A percentile compares a stretch with the other conserved stretches of the same genome.
Evolutionary conservation across 2,797 vertebrate genomes (phyloP).

Genomic region (Ara ararauna): DNA sequence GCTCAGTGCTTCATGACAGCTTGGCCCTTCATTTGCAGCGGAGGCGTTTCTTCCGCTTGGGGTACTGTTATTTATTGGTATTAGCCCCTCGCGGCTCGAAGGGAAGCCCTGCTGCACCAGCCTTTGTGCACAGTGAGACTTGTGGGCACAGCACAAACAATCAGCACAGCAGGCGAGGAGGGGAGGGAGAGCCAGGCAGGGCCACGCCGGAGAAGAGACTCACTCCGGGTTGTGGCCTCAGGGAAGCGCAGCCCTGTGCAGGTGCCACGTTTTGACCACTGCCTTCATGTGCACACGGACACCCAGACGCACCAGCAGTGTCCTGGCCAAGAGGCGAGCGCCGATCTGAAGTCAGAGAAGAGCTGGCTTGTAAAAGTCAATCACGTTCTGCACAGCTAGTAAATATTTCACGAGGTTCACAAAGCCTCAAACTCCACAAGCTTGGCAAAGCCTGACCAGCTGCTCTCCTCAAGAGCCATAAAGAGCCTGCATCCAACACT

Average conservation of each 20-base stretch:
- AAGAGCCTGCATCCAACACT: not conserved
- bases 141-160: not conserved
- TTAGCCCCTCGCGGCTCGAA: not conserved
- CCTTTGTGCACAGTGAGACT: not conserved
- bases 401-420: not conserved
- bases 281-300: fast-evolving
- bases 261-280: not conserved
- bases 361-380: not conserved
- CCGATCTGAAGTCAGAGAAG: not conserved
- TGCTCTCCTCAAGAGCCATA: not conserved
- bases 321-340: not conserved
- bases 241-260: not conserved
- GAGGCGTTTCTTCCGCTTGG: not conserved
- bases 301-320: not conserved
- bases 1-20: not conserved
- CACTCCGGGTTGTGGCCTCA: not conserved
- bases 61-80: not conserved
- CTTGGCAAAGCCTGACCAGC: conserved; percentile 6
- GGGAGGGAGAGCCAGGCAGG: not conserved
- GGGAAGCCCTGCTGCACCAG: not conserved
- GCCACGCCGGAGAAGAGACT: fast-evolving
- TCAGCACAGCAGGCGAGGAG: not conserved
- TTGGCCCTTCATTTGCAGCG: not conserved
- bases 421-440: conserved; percentile 18
- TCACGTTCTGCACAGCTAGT: conserved; percentile 2